Conservation (phyloP, 2,113 vertebrate species). For the Harpagus bidentatus region DNA sequence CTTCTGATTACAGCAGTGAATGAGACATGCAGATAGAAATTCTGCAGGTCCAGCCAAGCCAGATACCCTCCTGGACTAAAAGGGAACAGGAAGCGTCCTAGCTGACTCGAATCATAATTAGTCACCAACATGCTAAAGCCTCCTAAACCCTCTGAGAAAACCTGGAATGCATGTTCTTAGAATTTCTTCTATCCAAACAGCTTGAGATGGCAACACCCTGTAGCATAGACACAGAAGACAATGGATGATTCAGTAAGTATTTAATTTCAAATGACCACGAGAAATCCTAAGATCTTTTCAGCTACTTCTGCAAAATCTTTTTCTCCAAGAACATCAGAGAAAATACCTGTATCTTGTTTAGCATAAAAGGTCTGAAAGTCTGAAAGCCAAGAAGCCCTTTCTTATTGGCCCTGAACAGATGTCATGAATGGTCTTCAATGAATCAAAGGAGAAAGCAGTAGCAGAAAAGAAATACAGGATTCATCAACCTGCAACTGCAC, state of each 20-base stretch:
- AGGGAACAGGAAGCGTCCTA: neutral
- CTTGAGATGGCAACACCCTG: neutral
- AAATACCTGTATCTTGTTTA: neutral
- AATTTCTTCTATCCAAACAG: neutral
- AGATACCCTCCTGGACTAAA: neutral
- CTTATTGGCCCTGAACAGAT: neutral
- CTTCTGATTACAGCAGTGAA: neutral
- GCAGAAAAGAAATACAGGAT: neutral
- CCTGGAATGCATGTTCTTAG: neutral
- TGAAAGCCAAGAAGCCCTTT: neutral
- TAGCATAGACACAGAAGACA: neutral
- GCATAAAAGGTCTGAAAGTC: neutral
- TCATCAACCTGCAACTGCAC: neutral
- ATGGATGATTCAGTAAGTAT: neutral
- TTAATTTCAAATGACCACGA: neutral
- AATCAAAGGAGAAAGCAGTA: neutral
- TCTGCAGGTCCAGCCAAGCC: neutral
- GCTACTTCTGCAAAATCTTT: neutral
- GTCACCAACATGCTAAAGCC: neutral
- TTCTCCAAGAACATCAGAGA: neutral
- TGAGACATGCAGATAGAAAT: neutral
- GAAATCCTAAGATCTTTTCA: neutral
- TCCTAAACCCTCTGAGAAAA: neutral
- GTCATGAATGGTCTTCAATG: neutral
- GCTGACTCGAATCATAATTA: neutral